A percentile compares a stretch with the other conserved stretches of the same genome.
phyloP scores from a whole-genome alignment of 2,113 vertebrate species.

The Podarcis raffonei region DNA sequence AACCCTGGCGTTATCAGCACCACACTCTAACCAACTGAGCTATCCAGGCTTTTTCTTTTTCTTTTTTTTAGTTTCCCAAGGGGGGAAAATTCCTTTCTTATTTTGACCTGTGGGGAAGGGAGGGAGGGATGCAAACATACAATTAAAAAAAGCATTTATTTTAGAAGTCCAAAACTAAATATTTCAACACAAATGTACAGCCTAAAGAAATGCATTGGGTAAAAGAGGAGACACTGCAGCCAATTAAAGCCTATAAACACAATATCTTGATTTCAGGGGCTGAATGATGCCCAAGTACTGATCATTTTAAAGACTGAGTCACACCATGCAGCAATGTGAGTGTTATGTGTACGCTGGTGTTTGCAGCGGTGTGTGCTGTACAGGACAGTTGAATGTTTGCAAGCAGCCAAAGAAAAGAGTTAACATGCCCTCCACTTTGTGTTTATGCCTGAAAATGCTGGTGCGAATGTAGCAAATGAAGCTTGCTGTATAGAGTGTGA shows the following conservation, averaged over 20 bases:
- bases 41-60: too few species aligned
- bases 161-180: conserved; percentile 46
- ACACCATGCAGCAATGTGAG: not conserved
- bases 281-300: not conserved
- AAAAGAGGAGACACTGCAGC: conserved; percentile 13
- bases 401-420: not conserved
- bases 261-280: not conserved
- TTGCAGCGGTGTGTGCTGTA: not conserved
- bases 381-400: not conserved
- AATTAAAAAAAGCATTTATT: conserved; percentile 67
- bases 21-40: too few species aligned
- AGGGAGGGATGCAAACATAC: conserved; percentile 43
- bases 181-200: conserved; percentile 65
- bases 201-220: conserved; percentile 9
- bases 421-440: not conserved
- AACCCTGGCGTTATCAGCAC: too few species aligned
- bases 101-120: conserved; percentile 61
- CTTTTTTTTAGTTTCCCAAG: too few species aligned
- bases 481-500: not conserved
- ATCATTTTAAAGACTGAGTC: not conserved
- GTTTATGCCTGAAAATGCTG: too few species aligned
- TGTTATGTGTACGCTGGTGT: not conserved
- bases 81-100: conserved; percentile 33
- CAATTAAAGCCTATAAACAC: not conserved
- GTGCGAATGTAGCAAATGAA: not conserved